These are phyloP conservation scores for Oreohelix idahoensis DNA, from an alignment of 1,140 invertebrate species.

Conservation along the genomic window DNA sequence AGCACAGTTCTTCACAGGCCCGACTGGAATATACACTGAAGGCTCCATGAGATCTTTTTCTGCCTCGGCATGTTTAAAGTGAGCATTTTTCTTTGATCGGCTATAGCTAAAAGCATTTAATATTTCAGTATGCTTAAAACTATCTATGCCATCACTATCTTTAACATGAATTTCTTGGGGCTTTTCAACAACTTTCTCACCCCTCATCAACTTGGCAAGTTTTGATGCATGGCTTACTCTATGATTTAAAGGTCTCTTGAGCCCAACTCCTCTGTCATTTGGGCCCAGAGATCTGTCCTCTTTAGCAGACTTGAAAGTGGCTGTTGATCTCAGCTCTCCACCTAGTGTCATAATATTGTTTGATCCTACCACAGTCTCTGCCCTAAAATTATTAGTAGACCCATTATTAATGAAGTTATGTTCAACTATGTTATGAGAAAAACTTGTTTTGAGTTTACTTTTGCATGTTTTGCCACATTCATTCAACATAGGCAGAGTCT, in stretches of 20 bases:
- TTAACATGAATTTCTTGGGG: background rate
- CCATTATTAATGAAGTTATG: background rate
- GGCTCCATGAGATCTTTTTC: background rate
- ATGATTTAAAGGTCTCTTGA: background rate
- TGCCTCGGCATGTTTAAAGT: background rate
- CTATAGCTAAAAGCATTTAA: background rate
- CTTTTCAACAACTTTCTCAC: background rate
- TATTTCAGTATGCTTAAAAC: background rate
- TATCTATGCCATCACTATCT: background rate
- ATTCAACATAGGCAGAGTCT: background rate
- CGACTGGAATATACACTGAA: background rate
- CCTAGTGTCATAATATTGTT: background rate
- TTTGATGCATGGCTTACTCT: constrained; percentile 35
- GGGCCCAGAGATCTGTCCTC: background rate
- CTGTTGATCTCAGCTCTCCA: background rate
- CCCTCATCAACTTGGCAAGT: constrained; percentile 38
- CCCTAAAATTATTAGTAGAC: background rate
- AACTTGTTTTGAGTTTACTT: background rate
- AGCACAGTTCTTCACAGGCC: background rate
- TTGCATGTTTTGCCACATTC: background rate
- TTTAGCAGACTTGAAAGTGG: background rate
- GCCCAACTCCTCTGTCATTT: background rate
- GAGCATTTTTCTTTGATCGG: background rate
- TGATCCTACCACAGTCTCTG: background rate
- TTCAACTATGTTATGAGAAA: background rate